Evolutionary conservation across 2,888 invertebrate genomes (phyloP).

Genomic region (Anthrax anthrax): DNA sequence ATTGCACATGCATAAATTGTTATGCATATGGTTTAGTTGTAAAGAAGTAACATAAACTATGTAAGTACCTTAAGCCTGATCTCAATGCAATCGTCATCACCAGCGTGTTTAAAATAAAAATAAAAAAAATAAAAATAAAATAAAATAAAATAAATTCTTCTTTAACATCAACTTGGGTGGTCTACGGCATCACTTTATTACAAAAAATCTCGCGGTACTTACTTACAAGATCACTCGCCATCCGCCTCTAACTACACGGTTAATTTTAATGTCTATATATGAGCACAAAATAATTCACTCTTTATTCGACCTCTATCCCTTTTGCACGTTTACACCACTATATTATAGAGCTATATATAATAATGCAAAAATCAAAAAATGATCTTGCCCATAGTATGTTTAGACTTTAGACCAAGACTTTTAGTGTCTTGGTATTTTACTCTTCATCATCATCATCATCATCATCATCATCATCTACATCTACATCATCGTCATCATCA

Average conservation of each 20-base stretch:
- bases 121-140: constrained; percentile 3
- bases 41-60: no score
- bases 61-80: neutral
- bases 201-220: constrained; percentile 14
- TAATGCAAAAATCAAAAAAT: no score
- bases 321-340: neutral
- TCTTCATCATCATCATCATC: no score
- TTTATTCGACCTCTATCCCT: neutral
- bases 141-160: constrained; percentile 2
- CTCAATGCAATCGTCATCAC: neutral
- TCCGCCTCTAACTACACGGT: constrained; percentile 11
- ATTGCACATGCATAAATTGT: no score
- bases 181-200: constrained; percentile 14
- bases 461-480: no score
- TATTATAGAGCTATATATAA: no score
- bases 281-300: constrained; percentile 12
- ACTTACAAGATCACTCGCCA: constrained; percentile 9
- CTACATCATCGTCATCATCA: no score
- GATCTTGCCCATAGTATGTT: no score
- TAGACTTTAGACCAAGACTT: no score
- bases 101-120: neutral
- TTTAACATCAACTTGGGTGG: constrained; percentile 13
- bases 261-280: constrained; percentile 15
- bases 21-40: no score
- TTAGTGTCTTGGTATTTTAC: no score